phyloP scores from a whole-genome alignment of 2,888 invertebrate genomes.

The Unio delphinus region DNA sequence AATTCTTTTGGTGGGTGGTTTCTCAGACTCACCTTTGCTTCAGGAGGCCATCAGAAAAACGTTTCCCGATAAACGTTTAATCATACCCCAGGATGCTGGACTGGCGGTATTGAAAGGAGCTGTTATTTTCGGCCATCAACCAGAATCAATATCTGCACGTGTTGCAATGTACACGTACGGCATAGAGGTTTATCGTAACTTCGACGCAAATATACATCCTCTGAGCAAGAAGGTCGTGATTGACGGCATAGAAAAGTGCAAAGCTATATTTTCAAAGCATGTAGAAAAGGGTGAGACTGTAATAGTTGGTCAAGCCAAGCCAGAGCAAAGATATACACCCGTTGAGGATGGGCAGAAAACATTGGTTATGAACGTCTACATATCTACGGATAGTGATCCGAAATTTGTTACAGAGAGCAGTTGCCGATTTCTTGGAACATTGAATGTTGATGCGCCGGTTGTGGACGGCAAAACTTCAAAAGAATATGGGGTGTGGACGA shows the following conservation, averaged over 20 bases:
- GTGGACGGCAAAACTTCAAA: neutral
- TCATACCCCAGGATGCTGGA: conserved; percentile 20
- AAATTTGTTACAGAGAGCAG: conserved; percentile 6
- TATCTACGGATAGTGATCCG: conserved; percentile 8
- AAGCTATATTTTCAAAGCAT: conserved; percentile 21
- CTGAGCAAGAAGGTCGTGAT: conserved; percentile 5
- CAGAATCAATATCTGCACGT: conserved; percentile 7
- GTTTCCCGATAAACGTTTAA: conserved; percentile 12
- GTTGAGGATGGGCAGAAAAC: conserved; percentile 10
- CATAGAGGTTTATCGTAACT: neutral
- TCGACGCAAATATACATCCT: conserved; percentile 15
- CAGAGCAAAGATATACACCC: conserved; percentile 13
- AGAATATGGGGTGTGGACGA: conserved; percentile 6
- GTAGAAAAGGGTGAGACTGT: conserved; percentile 19
- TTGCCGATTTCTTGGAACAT: conserved; percentile 13
- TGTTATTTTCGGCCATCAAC: conserved; percentile 14
- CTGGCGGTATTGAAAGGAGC: conserved; percentile 20
- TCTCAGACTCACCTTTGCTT: conserved; percentile 17
- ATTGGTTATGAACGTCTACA: conserved; percentile 17
- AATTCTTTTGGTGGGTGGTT: conserved; percentile 25
- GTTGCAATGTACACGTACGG: conserved; percentile 15
- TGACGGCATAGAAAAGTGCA: conserved; percentile 23
- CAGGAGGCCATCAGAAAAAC: conserved; percentile 8
- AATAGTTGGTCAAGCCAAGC: conserved; percentile 18
- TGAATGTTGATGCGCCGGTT: conserved; percentile 7